Evolutionary conservation across 1,140 invertebrate genomes (phyloP).

Genomic region (Leptinotarsa texana): DNA sequence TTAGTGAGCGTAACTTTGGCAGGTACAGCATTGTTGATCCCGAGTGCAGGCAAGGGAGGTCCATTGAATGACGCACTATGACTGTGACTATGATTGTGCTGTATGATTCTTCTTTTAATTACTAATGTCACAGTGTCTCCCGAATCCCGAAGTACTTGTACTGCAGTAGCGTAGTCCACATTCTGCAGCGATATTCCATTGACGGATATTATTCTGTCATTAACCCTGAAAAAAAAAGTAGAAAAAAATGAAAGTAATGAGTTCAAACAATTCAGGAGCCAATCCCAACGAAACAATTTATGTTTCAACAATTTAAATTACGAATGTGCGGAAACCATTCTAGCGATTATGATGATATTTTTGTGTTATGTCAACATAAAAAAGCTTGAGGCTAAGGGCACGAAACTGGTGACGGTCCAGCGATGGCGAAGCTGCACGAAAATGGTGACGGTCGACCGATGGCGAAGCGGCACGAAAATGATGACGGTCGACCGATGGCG

Average conservation of each 20-base stretch:
- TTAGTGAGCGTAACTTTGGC: conserved; percentile 83
- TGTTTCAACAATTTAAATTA: too few relatives aligned
- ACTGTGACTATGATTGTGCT: conserved; percentile 57
- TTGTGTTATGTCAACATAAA: too few relatives aligned
- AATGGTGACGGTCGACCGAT: too few relatives aligned
- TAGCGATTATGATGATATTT: too few relatives aligned
- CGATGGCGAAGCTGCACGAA: too few relatives aligned
- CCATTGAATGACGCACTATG: conserved; percentile 59
- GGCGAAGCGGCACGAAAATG: too few relatives aligned
- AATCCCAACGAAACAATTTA: too few relatives aligned
- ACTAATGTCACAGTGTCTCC: conserved; percentile 87
- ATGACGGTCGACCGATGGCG: too few relatives aligned
- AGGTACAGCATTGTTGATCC: conserved; percentile 62
- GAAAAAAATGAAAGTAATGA: neutral
- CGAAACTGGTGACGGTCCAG: too few relatives aligned
- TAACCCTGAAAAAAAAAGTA: conserved; percentile 71
- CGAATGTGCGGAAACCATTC: too few relatives aligned
- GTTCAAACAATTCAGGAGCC: too few relatives aligned
- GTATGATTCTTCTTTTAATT: conserved; percentile 74
- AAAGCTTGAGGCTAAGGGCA: too few relatives aligned
- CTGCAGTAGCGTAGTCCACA: conserved; percentile 92
- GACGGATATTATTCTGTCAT: conserved; percentile 95
- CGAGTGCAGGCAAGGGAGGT: conserved; percentile 60
- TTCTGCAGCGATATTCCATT: conserved; percentile 96
- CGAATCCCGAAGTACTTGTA: conserved; percentile 86